Evolutionary conservation across 2,113 vertebrate genomes (phyloP).

Genomic region (Sylvia atricapilla): DNA sequence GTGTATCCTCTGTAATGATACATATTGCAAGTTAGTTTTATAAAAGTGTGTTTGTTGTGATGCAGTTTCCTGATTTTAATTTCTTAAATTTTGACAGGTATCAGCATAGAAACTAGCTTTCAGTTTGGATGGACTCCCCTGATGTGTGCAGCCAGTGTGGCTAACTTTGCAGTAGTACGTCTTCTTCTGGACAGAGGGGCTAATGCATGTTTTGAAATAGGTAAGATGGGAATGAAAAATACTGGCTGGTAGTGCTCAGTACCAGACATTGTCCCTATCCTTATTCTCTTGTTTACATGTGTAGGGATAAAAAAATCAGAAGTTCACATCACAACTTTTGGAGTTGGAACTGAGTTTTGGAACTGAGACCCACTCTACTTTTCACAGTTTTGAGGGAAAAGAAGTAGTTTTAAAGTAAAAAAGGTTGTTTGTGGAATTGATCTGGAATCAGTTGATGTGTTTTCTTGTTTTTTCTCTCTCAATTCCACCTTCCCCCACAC

Average conservation of each 20-base stretch:
- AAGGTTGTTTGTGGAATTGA: neutral
- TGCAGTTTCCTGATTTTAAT: neutral
- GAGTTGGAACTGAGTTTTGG: neutral
- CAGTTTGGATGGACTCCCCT: constrained; percentile 89
- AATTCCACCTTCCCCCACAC: neutral
- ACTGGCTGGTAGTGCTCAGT: neutral
- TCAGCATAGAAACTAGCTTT: constrained; percentile 83
- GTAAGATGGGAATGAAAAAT: constrained; percentile 67
- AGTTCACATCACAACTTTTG: neutral
- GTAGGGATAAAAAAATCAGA: neutral
- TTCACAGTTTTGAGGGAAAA: neutral
- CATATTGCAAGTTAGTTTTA: neutral
- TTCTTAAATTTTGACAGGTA: constrained; percentile 68
- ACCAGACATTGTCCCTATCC: neutral
- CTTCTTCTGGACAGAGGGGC: constrained; percentile 89
- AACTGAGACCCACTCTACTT: neutral
- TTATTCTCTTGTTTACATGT: neutral
- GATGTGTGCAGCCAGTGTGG: constrained; percentile 87
- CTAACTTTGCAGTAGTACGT: constrained; percentile 77
- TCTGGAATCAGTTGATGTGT: neutral
- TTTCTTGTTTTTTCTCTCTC: neutral
- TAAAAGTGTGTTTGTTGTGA: neutral
- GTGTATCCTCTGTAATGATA: neutral
- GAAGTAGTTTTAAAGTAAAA: neutral
- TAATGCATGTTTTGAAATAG: constrained; percentile 86